Percentiles rank a stretch among this genome's conserved stretches.
These are phyloP conservation scores for Embiotoca jacksoni DNA, from an alignment of 2,113 vertebrate genomes.

Conservation along the genomic window DNA sequence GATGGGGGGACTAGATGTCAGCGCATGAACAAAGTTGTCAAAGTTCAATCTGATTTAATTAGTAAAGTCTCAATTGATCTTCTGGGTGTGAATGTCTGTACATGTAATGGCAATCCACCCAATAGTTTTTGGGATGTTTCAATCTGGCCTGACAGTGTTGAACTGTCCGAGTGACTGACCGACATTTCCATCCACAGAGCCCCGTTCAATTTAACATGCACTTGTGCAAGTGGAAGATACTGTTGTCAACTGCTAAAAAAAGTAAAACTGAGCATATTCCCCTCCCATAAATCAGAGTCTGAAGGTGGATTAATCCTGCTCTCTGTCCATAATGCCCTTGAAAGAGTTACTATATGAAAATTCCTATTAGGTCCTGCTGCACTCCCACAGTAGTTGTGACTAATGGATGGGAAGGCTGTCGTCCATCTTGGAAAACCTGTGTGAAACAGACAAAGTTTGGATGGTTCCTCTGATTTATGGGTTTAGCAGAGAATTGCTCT, in stretches of 20 bases:
- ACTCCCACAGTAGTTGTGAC: slow-evolving; percentile 61
- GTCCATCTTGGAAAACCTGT: slow-evolving; percentile 35
- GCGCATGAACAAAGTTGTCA: background rate
- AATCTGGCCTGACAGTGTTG: too few relatives aligned
- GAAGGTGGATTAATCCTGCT: slow-evolving; percentile 1
- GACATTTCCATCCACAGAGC: background rate
- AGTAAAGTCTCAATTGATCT: background rate
- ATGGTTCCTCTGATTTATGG: slow-evolving; percentile 65
- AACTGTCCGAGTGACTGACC: too few relatives aligned
- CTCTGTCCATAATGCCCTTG: slow-evolving; percentile 13
- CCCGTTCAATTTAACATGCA: background rate
- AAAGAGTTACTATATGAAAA: slow-evolving; percentile 35
- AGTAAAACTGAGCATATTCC: slow-evolving; percentile 8
- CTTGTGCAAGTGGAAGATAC: background rate
- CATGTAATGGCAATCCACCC: background rate
- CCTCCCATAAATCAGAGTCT: slow-evolving; percentile 4
- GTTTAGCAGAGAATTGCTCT: slow-evolving; percentile 41
- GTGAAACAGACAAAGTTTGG: slow-evolving; percentile 31
- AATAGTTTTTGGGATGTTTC: background rate
- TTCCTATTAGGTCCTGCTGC: slow-evolving; percentile 15
- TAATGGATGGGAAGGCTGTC: slow-evolving; percentile 41
- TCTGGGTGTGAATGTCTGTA: background rate
- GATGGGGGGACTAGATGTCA: background rate
- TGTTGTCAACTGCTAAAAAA: background rate
- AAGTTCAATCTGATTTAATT: background rate